phyloP scores from a whole-genome alignment of 2,797 vertebrate species.

The Micropoecilia bifurca region DNA sequence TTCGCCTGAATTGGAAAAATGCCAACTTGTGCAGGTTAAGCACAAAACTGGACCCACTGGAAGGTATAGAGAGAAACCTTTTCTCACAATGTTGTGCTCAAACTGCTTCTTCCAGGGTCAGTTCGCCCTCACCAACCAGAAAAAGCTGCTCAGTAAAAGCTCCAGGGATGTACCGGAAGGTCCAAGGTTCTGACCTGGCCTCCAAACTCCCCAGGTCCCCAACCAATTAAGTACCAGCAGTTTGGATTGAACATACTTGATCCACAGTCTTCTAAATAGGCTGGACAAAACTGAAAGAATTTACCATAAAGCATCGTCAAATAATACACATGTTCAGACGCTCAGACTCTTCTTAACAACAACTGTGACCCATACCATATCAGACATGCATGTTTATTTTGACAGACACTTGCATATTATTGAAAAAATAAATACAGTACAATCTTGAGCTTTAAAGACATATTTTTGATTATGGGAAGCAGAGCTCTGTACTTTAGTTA shows the following conservation, averaged over 20 bases:
- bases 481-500: not conserved
- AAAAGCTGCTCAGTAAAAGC: constrained; percentile 1
- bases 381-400: not conserved
- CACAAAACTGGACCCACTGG: not conserved
- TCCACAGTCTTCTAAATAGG: constrained; percentile 5
- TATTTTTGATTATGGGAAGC: not conserved
- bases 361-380: not conserved
- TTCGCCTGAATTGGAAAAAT: not conserved
- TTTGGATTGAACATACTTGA: constrained; percentile 1
- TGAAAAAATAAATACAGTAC: not conserved
- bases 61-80: not conserved
- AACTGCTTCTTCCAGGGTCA: not conserved
- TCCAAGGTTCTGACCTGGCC: constrained; percentile 9
- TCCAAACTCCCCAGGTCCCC: constrained; percentile 15
- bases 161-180: constrained; percentile 4
- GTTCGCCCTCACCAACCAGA: not conserved
- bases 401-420: not conserved
- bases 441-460: not conserved
- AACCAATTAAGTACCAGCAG: constrained; percentile 6
- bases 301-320: not conserved
- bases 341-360: not conserved
- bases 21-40: not conserved
- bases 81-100: not conserved
- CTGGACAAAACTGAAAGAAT: not conserved
- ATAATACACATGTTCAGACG: not conserved